phyloP scores from a whole-genome alignment of 1,140 invertebrate species.

The Trichogramma pretiosum region DNA sequence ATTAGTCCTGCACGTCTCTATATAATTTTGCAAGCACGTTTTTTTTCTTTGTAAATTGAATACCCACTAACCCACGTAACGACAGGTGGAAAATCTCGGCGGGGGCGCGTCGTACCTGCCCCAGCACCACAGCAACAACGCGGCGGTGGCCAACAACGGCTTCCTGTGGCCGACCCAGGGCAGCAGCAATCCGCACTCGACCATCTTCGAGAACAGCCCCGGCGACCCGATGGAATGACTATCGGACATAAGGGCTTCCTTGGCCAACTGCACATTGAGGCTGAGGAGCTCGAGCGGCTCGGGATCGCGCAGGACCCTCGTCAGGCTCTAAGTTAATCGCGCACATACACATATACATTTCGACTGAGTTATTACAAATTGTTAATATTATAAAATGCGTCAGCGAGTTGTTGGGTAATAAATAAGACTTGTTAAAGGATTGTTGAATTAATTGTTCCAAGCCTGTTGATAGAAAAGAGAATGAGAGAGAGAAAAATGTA shows the following conservation, averaged over 20 bases:
- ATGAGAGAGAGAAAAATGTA: too few species aligned
- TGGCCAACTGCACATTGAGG: conserved; percentile 5
- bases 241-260: conserved; percentile 7
- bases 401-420: too few species aligned
- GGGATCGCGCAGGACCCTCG: conserved; percentile 1
- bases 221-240: conserved; percentile 39
- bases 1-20: conserved; percentile 8
- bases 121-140: too few species aligned
- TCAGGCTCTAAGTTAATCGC: background rate
- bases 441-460: too few species aligned
- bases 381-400: too few species aligned
- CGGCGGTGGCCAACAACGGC: conserved; percentile 35
- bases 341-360: too few species aligned
- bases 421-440: too few species aligned
- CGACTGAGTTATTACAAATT: conserved; percentile 3
- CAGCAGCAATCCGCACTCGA: conserved; percentile 36
- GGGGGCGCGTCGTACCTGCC: conserved; percentile 39
- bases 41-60: background rate
- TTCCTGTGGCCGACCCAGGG: conserved; percentile 37
- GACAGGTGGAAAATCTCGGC: conserved; percentile 30
- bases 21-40: conserved; percentile 2
- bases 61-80: background rate
- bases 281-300: background rate
- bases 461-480: too few species aligned
- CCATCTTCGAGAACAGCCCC: conserved; percentile 36